Evolutionary conservation across 2,797 vertebrate genomes (phyloP), one percentile per base, ranked within the genome.

Genomic region (Todus mexicanus): DNA sequence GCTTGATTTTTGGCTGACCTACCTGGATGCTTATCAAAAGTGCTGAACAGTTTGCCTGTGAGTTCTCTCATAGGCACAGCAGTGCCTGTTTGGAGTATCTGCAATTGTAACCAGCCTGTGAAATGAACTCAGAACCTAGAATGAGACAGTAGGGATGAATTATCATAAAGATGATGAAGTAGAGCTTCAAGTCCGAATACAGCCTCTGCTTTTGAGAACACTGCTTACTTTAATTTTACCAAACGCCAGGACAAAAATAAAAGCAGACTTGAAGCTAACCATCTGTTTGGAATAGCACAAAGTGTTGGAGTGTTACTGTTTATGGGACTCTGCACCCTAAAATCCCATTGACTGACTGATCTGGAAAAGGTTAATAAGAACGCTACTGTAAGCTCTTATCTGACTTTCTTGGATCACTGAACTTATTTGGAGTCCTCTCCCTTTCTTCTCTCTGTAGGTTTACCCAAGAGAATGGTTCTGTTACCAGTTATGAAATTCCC

Each of bases 391-490:
- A 96, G 83, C 64, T 97, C 97, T 92, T 97, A 96, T 85, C 95
- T 95, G 96, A 97, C 94, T 97, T 97, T 97, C 93, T 96, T 97
- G 96, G 96, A 97, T 94, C 96, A 96, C 97, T 97, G 97, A 98
- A 98, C 98, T 99, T 97, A 99, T 98, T 97, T 98, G 97, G 98
- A 98, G 98, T 98, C 97, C 98, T 99, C 98, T 98, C 98, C 98
- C 96, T 99, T 98, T 99, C 98, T 99, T 98, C 97, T 98, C 98
- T 99, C 98, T 97, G 92, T 98, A 99, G 99, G 99, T 99, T 98
- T 99, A 97, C 99, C 99, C 98, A 99, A 99, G 98, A 99, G 99
- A 99, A 99, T 99, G 99, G 98, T 99, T 98, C 99, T 99, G 98
- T 99, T 99, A 98, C 99, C 99, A 97, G 98, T 99, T 98, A 99